Conservation (phyloP, 1,140 invertebrate species). For the Heliothis subflexa region DNA sequence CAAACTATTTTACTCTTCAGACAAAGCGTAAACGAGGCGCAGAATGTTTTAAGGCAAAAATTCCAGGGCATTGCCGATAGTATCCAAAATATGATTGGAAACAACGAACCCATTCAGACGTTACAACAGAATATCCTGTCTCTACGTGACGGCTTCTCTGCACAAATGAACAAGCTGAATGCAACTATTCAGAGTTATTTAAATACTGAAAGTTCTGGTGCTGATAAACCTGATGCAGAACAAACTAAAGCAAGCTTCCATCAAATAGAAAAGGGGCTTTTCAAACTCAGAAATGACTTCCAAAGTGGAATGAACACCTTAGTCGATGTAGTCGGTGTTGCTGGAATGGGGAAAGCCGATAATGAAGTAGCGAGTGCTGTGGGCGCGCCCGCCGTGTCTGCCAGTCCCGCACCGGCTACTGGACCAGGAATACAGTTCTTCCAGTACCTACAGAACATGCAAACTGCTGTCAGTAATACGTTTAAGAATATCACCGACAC, state of each 20-base stretch:
- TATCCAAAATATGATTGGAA: constrained; percentile 65
- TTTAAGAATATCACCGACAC: not conserved
- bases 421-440: not conserved
- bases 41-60: constrained; percentile 64
- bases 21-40: constrained; percentile 63
- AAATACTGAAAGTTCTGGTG: constrained; percentile 50
- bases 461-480: not conserved
- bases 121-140: constrained; percentile 66
- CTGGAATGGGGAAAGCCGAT: constrained; percentile 65
- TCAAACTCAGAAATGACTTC: constrained; percentile 68
- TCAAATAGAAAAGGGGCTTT: constrained; percentile 60
- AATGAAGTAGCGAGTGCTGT: constrained; percentile 58
- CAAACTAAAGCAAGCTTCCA: constrained; percentile 45
- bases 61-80: constrained; percentile 64
- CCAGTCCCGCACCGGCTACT: not conserved
- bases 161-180: constrained; percentile 68
- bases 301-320: constrained; percentile 64
- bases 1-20: constrained; percentile 61
- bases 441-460: constrained; percentile 15
- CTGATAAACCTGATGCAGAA: constrained; percentile 12
- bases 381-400: constrained; percentile 49
- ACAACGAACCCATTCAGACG: constrained; percentile 63
- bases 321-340: constrained; percentile 67
- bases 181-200: constrained; percentile 63
- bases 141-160: constrained; percentile 63